Base-by-base conservation (phyloP, 2,888 invertebrate genomes). In the Anorthoa munda region DNA sequence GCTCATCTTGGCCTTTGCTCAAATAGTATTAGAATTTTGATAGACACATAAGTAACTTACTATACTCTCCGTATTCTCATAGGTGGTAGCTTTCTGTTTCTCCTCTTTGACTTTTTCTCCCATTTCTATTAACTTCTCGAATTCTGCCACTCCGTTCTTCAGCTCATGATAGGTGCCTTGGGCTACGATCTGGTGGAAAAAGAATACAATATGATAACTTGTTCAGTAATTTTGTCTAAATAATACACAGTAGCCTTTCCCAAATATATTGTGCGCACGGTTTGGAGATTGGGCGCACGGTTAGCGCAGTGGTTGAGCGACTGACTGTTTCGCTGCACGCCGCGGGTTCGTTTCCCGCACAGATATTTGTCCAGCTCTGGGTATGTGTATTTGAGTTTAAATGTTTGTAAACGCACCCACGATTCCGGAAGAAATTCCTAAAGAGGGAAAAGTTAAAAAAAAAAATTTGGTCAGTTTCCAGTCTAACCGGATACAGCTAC, bases 111-210 rank as follows among this genome's bases (percentile, higher is more conserved):
- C 91, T 66, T 92, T 95, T 79, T 93, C 94, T 0, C 93, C 93
- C 89, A 94, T 93, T 67, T 96, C 95, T 59, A 95, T 91, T 0
- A 96, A 84, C 55, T 93, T 93, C 81, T 95, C 94, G 68, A 96
- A 96, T 70, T 95, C 96, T 0, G 91, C 83, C 0, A 93, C 94
- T 0, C 92, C 90, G 51, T 94, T 96, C 87, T 97, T 97, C 4
- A 98, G 92, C 55, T 98, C 97, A 17, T 96, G 93, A 88, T 97
- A 98, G 0, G 97, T 97, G 23, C 97, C 97, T 93, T 97, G 96
- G 0, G 97, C 97, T 71, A 96, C 96, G 13, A 97, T 95, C 92
- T 94, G 87, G 4, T 12, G 9, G 11, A 9, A 26, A 23, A 48
- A 18, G 0, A 17, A 55, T 4, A 11, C 7, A 72, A 51, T 4